Base-by-base conservation (phyloP, 1,140 invertebrate species). In the Bathynomus jamesi region DNA sequence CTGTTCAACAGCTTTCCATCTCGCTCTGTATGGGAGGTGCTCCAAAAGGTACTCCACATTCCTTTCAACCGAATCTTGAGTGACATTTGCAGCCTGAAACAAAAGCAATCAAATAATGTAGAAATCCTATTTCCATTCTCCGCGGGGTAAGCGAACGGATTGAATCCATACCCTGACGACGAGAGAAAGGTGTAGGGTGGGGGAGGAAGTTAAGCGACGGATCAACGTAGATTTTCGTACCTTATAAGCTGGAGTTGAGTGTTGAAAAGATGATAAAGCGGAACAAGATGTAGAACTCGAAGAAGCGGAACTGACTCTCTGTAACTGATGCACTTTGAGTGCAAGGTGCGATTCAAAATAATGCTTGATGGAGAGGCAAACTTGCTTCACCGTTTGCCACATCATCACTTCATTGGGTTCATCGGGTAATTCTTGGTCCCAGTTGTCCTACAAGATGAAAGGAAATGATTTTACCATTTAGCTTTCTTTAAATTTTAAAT, bases 261-360 rank as follows among this genome's bases (percentile, higher is more conserved):
- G 78, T 7, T 81, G 75, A 4, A 80, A 80, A 17, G 79, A 81
- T 21, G 72, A 76, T 1, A 79, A 77, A 67, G 81, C 81, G 76
- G 79, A 81, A 40, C 85, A 75, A 29, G 80, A 82, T 17, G 11
- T 53, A 53, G 40, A 53, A 53, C 40, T 53, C 2, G 40, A 53
- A 1, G 40, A 53, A 53, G 40, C 40, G 2, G 40, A 53, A 78
- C 88, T 85, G 1, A 85, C 83, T 73, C 91, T 81, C 74, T 89
- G 87, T 0, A 96, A 84, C 73, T 91, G 89, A 73, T 94, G 92
- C 11, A 90, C 90, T 80, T 94, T 92, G 46, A 91, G 85, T 77
- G 90, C 87, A 31, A 97, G 83, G 82, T 98, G 96, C 2, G 92
- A 90, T 82, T 98, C 95, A 82, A 95, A 90, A 78, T 98, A 98